Base-by-base conservation (phyloP, 2,797 vertebrate genomes). In the Arrhamphus sclerolepis region DNA sequence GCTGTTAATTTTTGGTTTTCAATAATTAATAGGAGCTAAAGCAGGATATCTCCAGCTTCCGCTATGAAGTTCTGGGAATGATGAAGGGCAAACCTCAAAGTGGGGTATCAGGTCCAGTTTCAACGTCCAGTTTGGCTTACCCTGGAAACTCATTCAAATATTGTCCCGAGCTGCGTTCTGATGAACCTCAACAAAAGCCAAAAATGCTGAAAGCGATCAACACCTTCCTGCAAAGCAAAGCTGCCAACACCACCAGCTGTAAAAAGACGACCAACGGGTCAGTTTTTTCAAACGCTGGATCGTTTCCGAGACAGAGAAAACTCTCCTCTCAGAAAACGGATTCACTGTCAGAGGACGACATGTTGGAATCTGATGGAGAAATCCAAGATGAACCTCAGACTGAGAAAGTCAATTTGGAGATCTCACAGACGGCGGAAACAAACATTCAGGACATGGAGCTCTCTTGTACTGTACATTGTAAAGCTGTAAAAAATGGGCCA, bases 1-100 rank as follows among this genome's bases (percentile, higher is more conserved):
- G 28, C 20, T 62, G 1, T 70, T 62, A 39, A 70, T 56, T 5
- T 47, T 22, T 74, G 46, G 7, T 67, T 65, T 42, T 72, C 26
- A 40, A 47, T 48, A 52, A 57, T 56, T 69, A 34, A 61, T 50
- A 99, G 98, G 98, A 99, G 78, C 91, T 99, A 46, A 99, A 99
- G 77, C 97, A 99, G 83, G 96, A 99, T 82, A 99, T 99, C 85
- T 98, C 97, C 62, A 99, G 98, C 68, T 99, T 99, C 85, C 96
- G 98, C 66, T 99, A 95, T 82, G 97, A 99, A 88, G 96, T 99
- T 18, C 82, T 99, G 70, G 96, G 96, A 57, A 92, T 99, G 85
- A 92, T 98, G 77, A 95, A 93, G 87, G 91, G 92, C 75, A 96
- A 91, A 81, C 63, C 59, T 62, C 66, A 58, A 0, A 81, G 91